These are phyloP conservation scores for Pissodes strobi DNA, from an alignment of 1,140 invertebrate genomes.

Conservation along the genomic window DNA sequence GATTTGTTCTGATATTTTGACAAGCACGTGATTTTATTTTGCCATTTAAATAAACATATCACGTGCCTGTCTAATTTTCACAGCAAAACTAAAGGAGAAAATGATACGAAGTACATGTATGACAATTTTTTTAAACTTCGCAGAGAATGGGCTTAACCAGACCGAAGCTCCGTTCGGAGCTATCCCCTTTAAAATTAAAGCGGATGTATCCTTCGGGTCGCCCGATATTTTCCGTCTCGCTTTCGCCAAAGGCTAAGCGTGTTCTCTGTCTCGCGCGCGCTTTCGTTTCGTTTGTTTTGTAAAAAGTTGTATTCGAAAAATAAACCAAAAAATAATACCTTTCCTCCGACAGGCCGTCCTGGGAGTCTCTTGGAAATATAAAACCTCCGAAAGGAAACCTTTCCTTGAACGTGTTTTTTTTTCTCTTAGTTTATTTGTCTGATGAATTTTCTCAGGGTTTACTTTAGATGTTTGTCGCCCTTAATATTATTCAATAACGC, in stretches of 20 bases:
- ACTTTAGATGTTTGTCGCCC: no score
- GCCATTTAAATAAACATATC: no score
- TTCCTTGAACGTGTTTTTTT: slow-evolving; percentile 22
- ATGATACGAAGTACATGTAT: no score
- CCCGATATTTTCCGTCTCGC: slow-evolving; percentile 12
- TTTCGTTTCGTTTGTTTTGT: slow-evolving; percentile 36
- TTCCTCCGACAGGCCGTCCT: slow-evolving; percentile 33
- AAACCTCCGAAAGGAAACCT: slow-evolving; percentile 33
- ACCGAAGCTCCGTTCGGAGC: background rate
- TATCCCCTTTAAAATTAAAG: slow-evolving; percentile 33
- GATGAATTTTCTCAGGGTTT: no score
- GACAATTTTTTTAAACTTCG: slow-evolving; percentile 6
- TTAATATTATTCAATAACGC: no score
- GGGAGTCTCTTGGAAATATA: slow-evolving; percentile 29
- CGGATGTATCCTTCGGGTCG: slow-evolving; percentile 10
- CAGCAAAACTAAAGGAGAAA: no score
- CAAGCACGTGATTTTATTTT: no score
- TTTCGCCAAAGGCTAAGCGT: slow-evolving; percentile 16
- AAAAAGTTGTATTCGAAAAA: slow-evolving; percentile 36
- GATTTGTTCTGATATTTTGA: no score
- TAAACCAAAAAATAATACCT: slow-evolving; percentile 39
- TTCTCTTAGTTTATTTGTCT: background rate
- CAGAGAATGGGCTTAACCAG: slow-evolving; percentile 18
- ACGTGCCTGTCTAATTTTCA: no score
- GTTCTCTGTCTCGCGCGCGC: slow-evolving; percentile 26